These are phyloP conservation scores for Porites divaricata DNA, from an alignment of 92 coral and sea anemone species.

Conservation along the genomic window DNA sequence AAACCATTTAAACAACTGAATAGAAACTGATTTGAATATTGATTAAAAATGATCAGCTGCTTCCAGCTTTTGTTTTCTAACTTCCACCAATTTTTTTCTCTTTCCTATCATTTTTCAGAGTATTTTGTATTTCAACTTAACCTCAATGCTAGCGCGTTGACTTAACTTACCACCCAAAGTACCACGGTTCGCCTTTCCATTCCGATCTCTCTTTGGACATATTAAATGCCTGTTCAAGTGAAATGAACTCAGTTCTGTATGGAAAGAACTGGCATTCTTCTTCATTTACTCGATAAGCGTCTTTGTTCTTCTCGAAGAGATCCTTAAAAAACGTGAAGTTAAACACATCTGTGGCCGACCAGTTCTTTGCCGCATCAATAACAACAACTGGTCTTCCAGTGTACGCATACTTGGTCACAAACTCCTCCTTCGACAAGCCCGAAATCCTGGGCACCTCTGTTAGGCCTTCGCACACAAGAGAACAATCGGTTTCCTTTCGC, in stretches of 20 bases:
- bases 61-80: background rate
- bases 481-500: constrained; percentile 79
- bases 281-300: constrained; percentile 83
- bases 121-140: background rate
- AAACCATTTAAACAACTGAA: too few relatives aligned
- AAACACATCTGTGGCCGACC: constrained; percentile 87
- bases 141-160: background rate
- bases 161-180: constrained; percentile 92
- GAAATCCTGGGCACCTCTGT: constrained; percentile 84
- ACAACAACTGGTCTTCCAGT: constrained; percentile 92
- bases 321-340: constrained; percentile 79
- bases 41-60: constrained; percentile 11
- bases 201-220: constrained; percentile 93
- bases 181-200: constrained; percentile 93
- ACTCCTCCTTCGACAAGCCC: constrained; percentile 71
- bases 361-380: constrained; percentile 90
- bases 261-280: constrained; percentile 99
- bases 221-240: constrained; percentile 79
- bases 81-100: background rate
- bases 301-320: constrained; percentile 79
- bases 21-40: background rate
- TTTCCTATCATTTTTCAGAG: background rate
- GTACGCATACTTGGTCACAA: constrained; percentile 87
- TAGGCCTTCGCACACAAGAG: constrained; percentile 90
- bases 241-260: constrained; percentile 87